A percentile compares a stretch with the other conserved stretches of the same genome.
Conservation (phyloP, 2,797 vertebrate species). For the Chaunax sp. region DNA sequence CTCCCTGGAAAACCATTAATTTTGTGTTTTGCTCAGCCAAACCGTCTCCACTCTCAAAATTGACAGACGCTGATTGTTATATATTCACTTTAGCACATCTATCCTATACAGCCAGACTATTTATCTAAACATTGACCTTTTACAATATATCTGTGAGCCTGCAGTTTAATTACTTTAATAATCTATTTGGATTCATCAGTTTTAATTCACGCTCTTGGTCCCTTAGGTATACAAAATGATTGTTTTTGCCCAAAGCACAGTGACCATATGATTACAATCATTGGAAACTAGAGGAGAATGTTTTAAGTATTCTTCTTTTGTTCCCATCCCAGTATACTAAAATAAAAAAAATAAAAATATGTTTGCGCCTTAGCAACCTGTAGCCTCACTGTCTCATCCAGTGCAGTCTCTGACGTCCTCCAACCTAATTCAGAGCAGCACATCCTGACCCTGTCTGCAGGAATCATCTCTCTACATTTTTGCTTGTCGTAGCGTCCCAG, state of each 20-base stretch:
- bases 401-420: not conserved
- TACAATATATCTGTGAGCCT: too few relatives aligned
- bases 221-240: not conserved
- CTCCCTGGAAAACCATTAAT: not conserved
- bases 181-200: not conserved
- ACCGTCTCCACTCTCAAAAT: not conserved
- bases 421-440: too few relatives aligned
- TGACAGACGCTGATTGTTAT: not conserved
- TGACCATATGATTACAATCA: not conserved
- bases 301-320: not conserved
- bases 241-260: slow-evolving; percentile 1
- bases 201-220: not conserved
- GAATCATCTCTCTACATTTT: too few relatives aligned
- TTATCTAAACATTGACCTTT: not conserved
- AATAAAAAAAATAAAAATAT: not conserved
- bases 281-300: not conserved
- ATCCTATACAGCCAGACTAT: too few relatives aligned
- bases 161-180: not conserved
- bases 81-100: too few relatives aligned
- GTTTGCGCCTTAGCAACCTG: not conserved
- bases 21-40: not conserved
- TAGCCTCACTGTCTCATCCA: too few relatives aligned
- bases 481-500: too few relatives aligned
- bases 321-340: not conserved
- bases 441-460: too few relatives aligned